Evolutionary conservation across 2,797 vertebrate species (phyloP).

Genomic region (Poeciliopsis turneri): DNA sequence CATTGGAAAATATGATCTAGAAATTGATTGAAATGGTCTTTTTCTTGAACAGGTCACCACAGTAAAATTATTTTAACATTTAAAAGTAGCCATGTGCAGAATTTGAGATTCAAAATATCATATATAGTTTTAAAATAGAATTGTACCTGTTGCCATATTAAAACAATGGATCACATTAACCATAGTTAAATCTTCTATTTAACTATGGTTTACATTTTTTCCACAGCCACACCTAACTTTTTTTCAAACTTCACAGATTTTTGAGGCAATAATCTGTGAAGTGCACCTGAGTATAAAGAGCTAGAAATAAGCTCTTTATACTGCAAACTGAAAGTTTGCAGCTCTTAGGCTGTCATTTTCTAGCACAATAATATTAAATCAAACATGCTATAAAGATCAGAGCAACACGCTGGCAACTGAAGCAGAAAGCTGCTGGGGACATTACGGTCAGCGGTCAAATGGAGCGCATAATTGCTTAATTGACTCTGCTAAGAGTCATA

Average conservation of each 20-base stretch:
- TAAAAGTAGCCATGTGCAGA: background rate
- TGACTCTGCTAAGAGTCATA: conserved; percentile 59
- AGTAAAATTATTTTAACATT: background rate
- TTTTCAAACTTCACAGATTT: conserved; percentile 1
- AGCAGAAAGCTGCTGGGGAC: conserved; percentile 56
- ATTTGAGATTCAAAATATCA: background rate
- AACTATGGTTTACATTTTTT: background rate
- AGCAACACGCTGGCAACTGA: conserved; percentile 34
- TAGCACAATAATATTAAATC: conserved; percentile 46
- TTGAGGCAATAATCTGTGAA: background rate
- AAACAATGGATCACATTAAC: background rate
- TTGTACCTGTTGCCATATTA: background rate
- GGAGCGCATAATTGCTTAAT: conserved; percentile 67
- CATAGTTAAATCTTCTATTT: background rate
- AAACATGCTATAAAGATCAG: conserved; percentile 45
- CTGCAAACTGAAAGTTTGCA: conserved; percentile 30
- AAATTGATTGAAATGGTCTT: background rate
- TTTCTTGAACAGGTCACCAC: background rate
- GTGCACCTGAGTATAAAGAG: conserved; percentile 1
- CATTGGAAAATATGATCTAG: background rate
- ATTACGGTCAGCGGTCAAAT: conserved; percentile 57
- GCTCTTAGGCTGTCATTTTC: conserved; percentile 21
- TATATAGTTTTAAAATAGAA: background rate
- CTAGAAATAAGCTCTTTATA: conserved; percentile 28
- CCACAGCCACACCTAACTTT: background rate